Evolutionary conservation across 2,888 invertebrate species (phyloP), one percentile per base, ranked within the genome.

Genomic region (Neoscelio sp.): DNA sequence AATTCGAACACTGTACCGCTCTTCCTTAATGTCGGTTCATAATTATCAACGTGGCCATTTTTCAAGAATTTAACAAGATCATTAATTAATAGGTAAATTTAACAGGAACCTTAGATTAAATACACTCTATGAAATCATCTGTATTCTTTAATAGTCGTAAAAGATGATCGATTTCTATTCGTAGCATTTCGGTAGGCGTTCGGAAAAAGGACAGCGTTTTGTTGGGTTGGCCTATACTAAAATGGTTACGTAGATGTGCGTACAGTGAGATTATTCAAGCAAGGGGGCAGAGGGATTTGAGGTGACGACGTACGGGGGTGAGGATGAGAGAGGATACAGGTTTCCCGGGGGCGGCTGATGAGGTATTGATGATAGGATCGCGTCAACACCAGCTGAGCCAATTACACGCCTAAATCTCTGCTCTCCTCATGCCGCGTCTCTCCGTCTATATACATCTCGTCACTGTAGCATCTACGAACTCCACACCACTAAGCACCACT

Each of bases 361-460:
- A 92, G 93, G 90, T 92, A 93, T 93, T 93, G 92, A 93, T 93
- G 92, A 92, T 92, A 91, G 91, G 90, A 91, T 91, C 91, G 91
- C 92, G 92, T 92, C 92, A 91, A 91, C 91, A 92, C 91, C 93
- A 93, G 92, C 92, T 93, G 93, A 93, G 92, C 93, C 92, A 93
- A 93, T 93, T 93, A 93, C 92, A 91, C 88, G 89, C 85, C 88
- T 89, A 89, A 90, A 90, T 90, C 90, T 89, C 88, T 82, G 77
- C 74, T 74, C 84, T 84, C 87, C 80, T 85, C 83, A 81, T 82
- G 78, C 82, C 79, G 76, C 78, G 60, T 46, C 82, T 62, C 82
- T 58, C 81, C 78, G 60, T 73, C 78, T 79, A 75, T 62, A 71
- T 67, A 77, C 65, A 74, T 67, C 77, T 62, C 79, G 58, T 74